Conservation (phyloP, 2,888 invertebrate genomes). For the Campoplex capitator region DNA sequence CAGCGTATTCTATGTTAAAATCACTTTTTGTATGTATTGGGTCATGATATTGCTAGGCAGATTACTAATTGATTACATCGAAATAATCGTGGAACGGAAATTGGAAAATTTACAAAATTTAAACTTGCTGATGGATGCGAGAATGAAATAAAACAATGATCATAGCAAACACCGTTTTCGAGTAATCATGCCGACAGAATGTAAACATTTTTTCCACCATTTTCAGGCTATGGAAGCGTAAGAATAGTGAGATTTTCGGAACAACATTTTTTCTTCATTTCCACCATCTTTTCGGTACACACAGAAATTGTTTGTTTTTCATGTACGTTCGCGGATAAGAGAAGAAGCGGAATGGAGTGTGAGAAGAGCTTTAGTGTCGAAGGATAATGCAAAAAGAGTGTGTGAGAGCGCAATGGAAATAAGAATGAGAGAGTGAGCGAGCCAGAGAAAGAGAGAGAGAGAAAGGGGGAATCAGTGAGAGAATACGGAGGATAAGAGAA, state of each 20-base stretch:
- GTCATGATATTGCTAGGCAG: neutral
- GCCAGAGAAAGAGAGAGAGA: conserved; percentile 38
- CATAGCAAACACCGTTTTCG: neutral
- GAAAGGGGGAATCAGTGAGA: conserved; percentile 58
- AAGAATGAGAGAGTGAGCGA: conserved; percentile 63
- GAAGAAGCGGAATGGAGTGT: conserved; percentile 22
- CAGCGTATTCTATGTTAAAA: neutral
- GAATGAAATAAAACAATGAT: neutral
- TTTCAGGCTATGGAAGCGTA: neutral
- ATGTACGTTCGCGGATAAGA: conserved; percentile 30
- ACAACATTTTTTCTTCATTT: conserved; percentile 20
- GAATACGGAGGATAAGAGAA: conserved; percentile 74
- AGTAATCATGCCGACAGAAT: neutral
- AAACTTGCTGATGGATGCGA: neutral
- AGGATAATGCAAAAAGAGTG: conserved; percentile 62
- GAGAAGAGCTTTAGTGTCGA: conserved; percentile 43
- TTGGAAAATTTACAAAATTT: neutral
- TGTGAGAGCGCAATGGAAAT: conserved; percentile 59
- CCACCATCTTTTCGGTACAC: conserved; percentile 38
- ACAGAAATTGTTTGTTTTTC: conserved; percentile 30
- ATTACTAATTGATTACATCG: neutral
- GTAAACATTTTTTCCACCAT: neutral
- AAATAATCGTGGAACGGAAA: neutral
- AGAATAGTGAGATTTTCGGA: conserved; percentile 1
- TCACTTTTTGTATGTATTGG: neutral